Evolutionary conservation across 2,113 vertebrate genomes (phyloP), one percentile per base, ranked within the genome.

Genomic region (Nothocercus nigrocapillus): DNA sequence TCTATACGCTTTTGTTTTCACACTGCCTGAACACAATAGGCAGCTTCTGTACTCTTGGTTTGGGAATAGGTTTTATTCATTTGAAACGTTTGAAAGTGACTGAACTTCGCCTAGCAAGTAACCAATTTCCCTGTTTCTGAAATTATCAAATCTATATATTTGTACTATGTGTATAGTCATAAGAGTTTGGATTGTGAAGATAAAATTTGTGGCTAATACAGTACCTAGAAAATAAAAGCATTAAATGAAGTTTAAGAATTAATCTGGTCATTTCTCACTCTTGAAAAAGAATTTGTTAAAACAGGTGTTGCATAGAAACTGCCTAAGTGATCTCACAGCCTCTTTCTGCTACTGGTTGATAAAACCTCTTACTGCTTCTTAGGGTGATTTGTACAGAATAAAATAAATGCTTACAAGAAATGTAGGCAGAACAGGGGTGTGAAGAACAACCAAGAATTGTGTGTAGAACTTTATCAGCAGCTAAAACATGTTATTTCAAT

Each of bases 171-270:
- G 64, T 84, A 78, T 61, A 90, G 90, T 83, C 21, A 56, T 56
- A 64, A 91, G 25, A 73, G 36, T 63, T 67, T 92, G 76, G 64
- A 59, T 93, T 88, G 69, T 83, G 72, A 85, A 95, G 85, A 59
- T 76, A 80, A 88, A 96, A 82, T 62, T 90, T 61, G 36, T 88
- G 67, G 64, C 68, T 91, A 77, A 93, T 90, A 90, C 72, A 81
- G 64, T 94, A 94, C 61, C 38, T 86, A 94, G 83, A 88, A 90
- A 96, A 97, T 96, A 96, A 97, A 96, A 56, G 64, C 93, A 78
- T 93, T 58, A 58, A 58, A 18, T 58, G 25, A 58, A 32, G 44
- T 75, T 94, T 82, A 90, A 81, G 85, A 95, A 93, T 74, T 53
- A 76, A 93, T 96, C 51, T 95, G 61, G 93, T 96, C 13, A 67